A percentile compares a stretch with the other conserved stretches of the same genome.
phyloP scores from a whole-genome alignment of 2,888 invertebrate species.

The Seira ritae region DNA sequence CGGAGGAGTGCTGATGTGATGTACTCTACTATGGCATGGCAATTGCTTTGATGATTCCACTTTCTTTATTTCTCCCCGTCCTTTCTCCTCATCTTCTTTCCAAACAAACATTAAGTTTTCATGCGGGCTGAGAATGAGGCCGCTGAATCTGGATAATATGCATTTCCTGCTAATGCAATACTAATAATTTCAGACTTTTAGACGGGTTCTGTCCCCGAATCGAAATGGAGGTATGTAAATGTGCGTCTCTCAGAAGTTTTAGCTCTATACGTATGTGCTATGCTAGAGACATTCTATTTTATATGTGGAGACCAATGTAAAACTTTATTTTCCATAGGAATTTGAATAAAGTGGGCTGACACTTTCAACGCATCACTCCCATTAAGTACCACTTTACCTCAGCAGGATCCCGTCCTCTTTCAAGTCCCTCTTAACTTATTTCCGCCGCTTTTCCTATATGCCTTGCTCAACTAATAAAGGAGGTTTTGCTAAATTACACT shows the following conservation, averaged over 20 bases:
- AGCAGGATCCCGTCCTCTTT: slow-evolving; percentile 35
- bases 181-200: background rate
- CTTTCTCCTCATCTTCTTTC: slow-evolving; percentile 26
- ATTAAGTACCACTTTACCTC: slow-evolving; percentile 67
- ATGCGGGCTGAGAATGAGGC: no score
- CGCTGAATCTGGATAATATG: no score
- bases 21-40: slow-evolving; percentile 22
- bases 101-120: slow-evolving; percentile 35
- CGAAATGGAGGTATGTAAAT: no score
- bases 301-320: no score
- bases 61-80: background rate
- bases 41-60: slow-evolving; percentile 37
- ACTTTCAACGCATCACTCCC: slow-evolving; percentile 57
- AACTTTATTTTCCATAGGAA: slow-evolving; percentile 6
- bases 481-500: background rate
- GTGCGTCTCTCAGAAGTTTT: no score
- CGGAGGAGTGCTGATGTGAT: slow-evolving; percentile 40
- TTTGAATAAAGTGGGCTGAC: slow-evolving; percentile 66
- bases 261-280: no score
- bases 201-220: no score
- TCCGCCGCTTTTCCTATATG: slow-evolving; percentile 24
- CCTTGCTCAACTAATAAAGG: slow-evolving; percentile 27
- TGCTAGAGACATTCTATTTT: no score
- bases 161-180: slow-evolving; percentile 23
- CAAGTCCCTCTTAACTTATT: slow-evolving; percentile 27